Percentiles rank a stretch among this genome's conserved stretches.
Conservation (phyloP, 2,113 vertebrate species). For the Salvelinus namaycush region DNA sequence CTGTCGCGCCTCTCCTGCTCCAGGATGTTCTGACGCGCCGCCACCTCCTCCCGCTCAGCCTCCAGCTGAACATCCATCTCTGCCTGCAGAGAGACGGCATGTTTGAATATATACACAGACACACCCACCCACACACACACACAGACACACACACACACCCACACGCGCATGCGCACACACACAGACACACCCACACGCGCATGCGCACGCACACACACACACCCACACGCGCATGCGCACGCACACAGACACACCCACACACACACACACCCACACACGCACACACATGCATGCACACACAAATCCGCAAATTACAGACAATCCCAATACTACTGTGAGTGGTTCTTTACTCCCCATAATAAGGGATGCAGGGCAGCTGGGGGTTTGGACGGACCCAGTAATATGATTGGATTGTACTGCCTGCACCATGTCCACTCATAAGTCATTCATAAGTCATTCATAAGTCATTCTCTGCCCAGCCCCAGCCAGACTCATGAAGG, state of each 20-base stretch:
- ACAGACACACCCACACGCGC: no score
- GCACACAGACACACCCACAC: no score
- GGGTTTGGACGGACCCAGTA: background rate
- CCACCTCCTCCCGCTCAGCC: constrained; percentile 84
- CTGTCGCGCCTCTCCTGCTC: constrained; percentile 93
- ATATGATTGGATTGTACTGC: constrained; percentile 12
- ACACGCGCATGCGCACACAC: background rate
- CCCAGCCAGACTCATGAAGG: background rate
- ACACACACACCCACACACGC: no score
- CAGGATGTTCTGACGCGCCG: constrained; percentile 81
- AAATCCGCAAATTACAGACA: no score
- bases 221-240: no score
- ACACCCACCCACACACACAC: background rate
- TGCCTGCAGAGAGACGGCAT: constrained; percentile 64
- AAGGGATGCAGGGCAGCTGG: background rate
- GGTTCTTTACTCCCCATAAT: background rate
- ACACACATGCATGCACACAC: no score
- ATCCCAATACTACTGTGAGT: no score
- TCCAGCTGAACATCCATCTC: constrained; percentile 90
- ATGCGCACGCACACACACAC: no score
- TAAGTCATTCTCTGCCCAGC: background rate
- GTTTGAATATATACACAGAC: background rate
- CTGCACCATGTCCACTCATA: background rate
- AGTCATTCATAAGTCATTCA: background rate
- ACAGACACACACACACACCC: no score